A percentile compares a stretch with the other conserved stretches of the same genome.
phyloP scores from a whole-genome alignment of 1,140 invertebrate species.

The Monochamus saltuarius region DNA sequence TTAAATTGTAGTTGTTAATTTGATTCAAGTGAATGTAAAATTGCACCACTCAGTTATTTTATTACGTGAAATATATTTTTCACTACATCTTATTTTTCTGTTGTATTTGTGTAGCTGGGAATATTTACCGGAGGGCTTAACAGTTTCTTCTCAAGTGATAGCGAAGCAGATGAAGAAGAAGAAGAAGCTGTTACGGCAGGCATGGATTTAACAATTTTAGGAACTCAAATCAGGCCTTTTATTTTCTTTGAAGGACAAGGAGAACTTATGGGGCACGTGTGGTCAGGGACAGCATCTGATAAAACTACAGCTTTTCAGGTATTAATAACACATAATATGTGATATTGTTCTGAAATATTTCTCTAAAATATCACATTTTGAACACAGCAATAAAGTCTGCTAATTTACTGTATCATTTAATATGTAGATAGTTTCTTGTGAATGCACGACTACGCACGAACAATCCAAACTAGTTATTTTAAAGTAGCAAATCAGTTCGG shows the following conservation, averaged over 20 bases:
- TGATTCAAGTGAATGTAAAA: not conserved
- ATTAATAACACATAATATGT: not conserved
- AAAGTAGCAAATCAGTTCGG: no score
- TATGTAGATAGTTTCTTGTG: no score
- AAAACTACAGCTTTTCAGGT: constrained; percentile 80
- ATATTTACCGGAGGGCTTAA: constrained; percentile 78
- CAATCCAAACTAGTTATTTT: no score
- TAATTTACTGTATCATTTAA: no score
- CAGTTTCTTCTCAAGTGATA: constrained; percentile 63
- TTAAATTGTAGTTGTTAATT: not conserved
- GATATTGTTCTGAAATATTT: no score
- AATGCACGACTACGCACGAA: no score
- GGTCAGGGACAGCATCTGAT: constrained; percentile 81
- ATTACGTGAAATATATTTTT: no score
- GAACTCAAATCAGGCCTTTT: constrained; percentile 77
- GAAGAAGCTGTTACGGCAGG: constrained; percentile 74
- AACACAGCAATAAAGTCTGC: no score
- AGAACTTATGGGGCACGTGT: constrained; percentile 87
- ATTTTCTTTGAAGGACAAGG: constrained; percentile 82
- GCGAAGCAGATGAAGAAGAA: constrained; percentile 52
- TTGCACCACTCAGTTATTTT: no score
- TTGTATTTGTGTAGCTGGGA: constrained; percentile 56
- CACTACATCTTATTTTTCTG: not conserved
- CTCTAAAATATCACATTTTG: no score
- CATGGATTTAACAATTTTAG: constrained; percentile 79